These are phyloP conservation scores for Euborellia annulipes DNA, from an alignment of 1,140 invertebrate genomes.

Conservation along the genomic window DNA sequence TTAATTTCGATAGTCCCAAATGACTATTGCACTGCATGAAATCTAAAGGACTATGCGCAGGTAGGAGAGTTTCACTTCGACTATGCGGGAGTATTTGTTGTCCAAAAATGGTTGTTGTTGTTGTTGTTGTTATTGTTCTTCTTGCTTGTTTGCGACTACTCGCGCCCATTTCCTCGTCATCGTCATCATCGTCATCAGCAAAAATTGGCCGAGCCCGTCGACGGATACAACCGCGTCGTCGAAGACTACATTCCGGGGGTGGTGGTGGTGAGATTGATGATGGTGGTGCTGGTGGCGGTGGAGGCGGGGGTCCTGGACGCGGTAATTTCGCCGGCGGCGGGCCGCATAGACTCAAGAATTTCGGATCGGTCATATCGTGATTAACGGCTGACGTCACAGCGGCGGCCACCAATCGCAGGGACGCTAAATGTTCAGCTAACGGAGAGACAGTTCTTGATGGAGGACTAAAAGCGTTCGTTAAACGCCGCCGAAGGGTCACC, in stretches of 20 bases:
- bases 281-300: not conserved
- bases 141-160: not conserved
- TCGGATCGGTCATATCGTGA: slow-evolving; percentile 11
- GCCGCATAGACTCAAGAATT: slow-evolving; percentile 5
- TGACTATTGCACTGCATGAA: no score
- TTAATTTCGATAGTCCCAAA: no score
- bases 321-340: not conserved
- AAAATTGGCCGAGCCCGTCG: not conserved
- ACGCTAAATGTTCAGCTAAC: not conserved
- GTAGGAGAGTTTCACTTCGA: no score
- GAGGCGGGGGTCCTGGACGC: no score
- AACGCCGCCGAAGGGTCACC: slow-evolving; percentile 9
- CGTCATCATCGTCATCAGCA: not conserved
- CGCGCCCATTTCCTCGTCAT: not conserved
- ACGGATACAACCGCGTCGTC: slow-evolving; percentile 1
- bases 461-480: slow-evolving; percentile 8
- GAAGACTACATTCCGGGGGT: not conserved
- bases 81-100: no score
- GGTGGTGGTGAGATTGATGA: not conserved
- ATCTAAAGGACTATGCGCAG: no score
- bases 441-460: not conserved
- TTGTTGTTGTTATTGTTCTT: not conserved
- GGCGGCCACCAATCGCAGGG: not conserved
- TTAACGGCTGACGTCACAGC: not conserved
- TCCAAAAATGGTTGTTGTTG: not conserved